phyloP scores from a whole-genome alignment of 2,888 invertebrate genomes.

The Epinotia demarniana region DNA sequence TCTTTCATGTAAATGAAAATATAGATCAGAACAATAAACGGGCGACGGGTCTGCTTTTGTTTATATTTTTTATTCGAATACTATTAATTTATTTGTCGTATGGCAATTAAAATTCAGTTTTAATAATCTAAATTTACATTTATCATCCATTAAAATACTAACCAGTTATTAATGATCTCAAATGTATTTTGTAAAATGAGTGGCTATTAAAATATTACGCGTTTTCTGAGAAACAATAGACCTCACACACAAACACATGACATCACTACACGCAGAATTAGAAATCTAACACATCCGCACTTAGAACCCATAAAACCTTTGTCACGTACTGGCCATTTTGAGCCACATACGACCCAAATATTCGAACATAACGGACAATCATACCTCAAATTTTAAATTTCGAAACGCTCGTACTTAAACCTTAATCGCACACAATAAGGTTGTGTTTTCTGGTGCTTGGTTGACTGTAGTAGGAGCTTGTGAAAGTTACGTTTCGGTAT shows the following conservation, averaged over 20 bases:
- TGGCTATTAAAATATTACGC: background rate
- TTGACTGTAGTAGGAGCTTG: background rate
- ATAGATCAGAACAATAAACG: too few species aligned
- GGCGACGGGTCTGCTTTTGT: too few species aligned
- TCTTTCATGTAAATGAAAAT: too few species aligned
- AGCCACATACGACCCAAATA: slow-evolving; percentile 8
- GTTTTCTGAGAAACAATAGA: background rate
- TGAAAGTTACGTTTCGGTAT: background rate
- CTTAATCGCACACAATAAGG: background rate
- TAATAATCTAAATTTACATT: too few species aligned
- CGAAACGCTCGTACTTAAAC: background rate
- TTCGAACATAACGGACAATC: background rate
- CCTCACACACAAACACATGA: slow-evolving; percentile 12
- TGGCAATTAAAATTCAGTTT: too few species aligned
- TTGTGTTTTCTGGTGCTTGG: background rate
- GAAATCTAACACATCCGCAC: slow-evolving; percentile 3
- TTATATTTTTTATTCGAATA: too few species aligned
- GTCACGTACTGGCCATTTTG: slow-evolving; percentile 17
- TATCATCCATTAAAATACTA: too few species aligned
- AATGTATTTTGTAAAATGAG: background rate
- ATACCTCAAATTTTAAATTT: background rate
- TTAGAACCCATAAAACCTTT: slow-evolving; percentile 16
- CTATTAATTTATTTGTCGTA: too few species aligned
- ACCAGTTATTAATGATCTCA: too few species aligned
- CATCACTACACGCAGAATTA: slow-evolving; percentile 7